Evolutionary conservation across 2,797 vertebrate genomes (phyloP).

Genomic region (Cynodonichthys magdalenae): DNA sequence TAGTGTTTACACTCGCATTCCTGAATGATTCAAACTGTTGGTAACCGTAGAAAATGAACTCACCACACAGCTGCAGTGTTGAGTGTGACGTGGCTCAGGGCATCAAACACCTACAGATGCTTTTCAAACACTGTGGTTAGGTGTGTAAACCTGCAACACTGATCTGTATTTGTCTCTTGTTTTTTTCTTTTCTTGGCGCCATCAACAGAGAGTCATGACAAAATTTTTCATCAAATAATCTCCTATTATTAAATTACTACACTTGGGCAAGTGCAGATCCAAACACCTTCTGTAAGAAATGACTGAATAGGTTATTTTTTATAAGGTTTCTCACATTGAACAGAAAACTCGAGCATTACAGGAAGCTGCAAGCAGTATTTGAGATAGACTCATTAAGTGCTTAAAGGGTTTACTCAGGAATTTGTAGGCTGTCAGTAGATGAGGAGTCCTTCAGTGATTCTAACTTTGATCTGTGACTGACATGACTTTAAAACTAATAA

Average conservation of each 20-base stretch:
- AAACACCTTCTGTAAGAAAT: constrained; percentile 7
- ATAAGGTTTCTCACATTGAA: constrained; percentile 8
- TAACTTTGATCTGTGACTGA: constrained; percentile 71
- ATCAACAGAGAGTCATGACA: no score
- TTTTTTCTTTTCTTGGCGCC: no score
- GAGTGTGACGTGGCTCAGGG: constrained; percentile 32
- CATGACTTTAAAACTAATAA: constrained; percentile 49
- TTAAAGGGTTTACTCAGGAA: constrained; percentile 74
- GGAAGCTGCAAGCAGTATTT: constrained; percentile 59
- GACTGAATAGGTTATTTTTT: constrained; percentile 1
- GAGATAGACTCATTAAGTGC: constrained; percentile 71
- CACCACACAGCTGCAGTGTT: constrained; percentile 51
- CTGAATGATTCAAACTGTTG: constrained; percentile 58
- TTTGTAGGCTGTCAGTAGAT: constrained; percentile 76
- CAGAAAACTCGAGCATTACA: constrained; percentile 37
- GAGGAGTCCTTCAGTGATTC: constrained; percentile 62
- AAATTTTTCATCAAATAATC: neutral
- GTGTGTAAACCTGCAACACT: neutral
- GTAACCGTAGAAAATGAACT: constrained; percentile 55
- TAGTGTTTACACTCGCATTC: constrained; percentile 69
- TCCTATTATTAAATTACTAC: constrained; percentile 9
- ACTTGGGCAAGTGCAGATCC: neutral
- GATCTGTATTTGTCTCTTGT: neutral
- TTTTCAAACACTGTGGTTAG: neutral
- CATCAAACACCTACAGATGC: constrained; percentile 20